phyloP scores from a whole-genome alignment of 2,888 invertebrate species.

The Pyralis farinalis region DNA sequence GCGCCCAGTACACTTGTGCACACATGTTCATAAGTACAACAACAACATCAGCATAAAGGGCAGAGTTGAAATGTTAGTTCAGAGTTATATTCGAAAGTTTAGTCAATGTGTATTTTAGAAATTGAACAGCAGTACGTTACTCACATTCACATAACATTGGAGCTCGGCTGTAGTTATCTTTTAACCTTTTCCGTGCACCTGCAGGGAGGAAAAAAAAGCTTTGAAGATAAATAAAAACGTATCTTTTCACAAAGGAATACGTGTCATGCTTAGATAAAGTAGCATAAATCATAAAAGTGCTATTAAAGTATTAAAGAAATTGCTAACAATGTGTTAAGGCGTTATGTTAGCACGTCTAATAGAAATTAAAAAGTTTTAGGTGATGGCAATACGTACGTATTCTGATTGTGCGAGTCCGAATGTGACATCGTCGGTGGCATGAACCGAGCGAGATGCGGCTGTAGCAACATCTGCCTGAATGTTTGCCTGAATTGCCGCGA shows the following conservation, averaged over 20 bases:
- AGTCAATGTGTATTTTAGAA: constrained; percentile 1
- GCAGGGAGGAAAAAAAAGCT: constrained; percentile 48
- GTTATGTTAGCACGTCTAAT: neutral
- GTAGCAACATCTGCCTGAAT: constrained; percentile 86
- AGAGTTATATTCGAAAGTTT: neutral
- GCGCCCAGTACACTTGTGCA: no score
- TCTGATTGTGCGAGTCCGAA: constrained; percentile 83
- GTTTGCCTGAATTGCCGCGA: constrained; percentile 94
- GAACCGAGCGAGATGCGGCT: constrained; percentile 82
- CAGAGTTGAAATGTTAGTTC: neutral
- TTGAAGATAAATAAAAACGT: constrained; percentile 21
- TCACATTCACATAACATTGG: constrained; percentile 38
- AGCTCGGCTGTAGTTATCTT: constrained; percentile 58
- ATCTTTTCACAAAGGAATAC: constrained; percentile 7
- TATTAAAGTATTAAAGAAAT: neutral
- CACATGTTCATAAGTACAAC: no score
- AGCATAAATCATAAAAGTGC: no score
- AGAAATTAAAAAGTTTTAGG: constrained; percentile 19
- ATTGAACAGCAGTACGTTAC: constrained; percentile 29
- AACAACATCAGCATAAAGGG: neutral
- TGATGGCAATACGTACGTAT: constrained; percentile 78
- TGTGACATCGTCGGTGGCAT: constrained; percentile 79
- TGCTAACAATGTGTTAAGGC: neutral
- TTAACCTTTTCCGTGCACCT: constrained; percentile 70
- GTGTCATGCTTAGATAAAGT: neutral